Evolutionary conservation across 2,113 vertebrate species (phyloP).

Genomic region (Percina caprodes): DNA sequence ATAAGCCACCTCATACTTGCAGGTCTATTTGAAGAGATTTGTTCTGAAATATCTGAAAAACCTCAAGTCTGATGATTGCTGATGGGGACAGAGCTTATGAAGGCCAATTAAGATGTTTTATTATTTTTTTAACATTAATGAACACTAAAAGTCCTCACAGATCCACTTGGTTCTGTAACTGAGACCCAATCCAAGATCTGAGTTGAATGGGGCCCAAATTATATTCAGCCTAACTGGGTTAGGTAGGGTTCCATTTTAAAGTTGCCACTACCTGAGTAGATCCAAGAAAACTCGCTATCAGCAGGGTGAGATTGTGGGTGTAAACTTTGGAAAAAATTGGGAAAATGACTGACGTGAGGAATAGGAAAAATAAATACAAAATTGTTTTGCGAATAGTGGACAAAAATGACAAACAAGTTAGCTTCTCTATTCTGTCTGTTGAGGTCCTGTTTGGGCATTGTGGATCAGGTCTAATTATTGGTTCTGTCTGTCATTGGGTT

Average conservation of each 20-base stretch:
- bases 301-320: no score
- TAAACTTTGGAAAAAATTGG: not conserved
- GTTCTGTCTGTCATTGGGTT: not conserved
- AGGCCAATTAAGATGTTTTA: not conserved
- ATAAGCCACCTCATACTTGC: slow-evolving; percentile 4
- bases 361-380: not conserved
- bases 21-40: slow-evolving; percentile 10
- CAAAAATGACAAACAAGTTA: not conserved
- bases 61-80: not conserved
- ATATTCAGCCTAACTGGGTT: not conserved
- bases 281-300: not conserved
- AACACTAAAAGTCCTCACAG: not conserved
- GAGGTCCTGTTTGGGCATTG: not conserved
- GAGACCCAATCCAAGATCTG: not conserved
- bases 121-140: not conserved
- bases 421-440: not conserved
- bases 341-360: not conserved
- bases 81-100: not conserved
- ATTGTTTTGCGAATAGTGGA: not conserved
- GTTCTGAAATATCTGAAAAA: not conserved
- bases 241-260: not conserved
- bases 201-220: not conserved
- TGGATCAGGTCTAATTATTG: not conserved
- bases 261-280: not conserved
- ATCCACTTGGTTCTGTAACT: not conserved